Base-by-base conservation (phyloP, 2,888 invertebrate genomes). In the Clanis bilineata region DNA sequence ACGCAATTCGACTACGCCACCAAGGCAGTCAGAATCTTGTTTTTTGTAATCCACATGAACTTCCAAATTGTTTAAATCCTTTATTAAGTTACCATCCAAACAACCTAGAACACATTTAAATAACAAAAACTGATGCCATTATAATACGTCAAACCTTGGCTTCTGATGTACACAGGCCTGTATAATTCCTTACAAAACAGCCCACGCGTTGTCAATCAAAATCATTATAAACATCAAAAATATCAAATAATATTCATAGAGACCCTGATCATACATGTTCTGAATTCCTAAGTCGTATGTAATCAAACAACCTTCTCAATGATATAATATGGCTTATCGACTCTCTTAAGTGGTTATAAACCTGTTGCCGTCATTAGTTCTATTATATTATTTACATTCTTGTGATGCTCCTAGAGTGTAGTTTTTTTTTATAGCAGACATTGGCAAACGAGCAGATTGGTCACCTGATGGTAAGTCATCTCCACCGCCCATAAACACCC, bases 151-250 rank as follows among this genome's bases (percentile, higher is more conserved):
- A 15, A 47, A 47, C 28, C 47, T 47, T 47, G 47, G 28, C 47
- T 47, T 15, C 47, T 47, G 47, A 15, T n/a, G 15, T 47, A 28
- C 47, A 47, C 47, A 15, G 28, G 25, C n/a, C 39, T n/a, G 10
- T 36, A n/a, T n/a, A 47, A n/a, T 47, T 23, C 47, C 25, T 15
- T 23, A 25, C 15, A 28, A 15, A 23, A 47, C 39, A 25, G 47
- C 47, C 47, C 28, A 47, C 47, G 15, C 15, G 2, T n/a, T 47
- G 47, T 47, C 47, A 47, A 47, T 47, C 45, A 45, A 45, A n/a
- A 39, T 39, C n/a, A 39, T n/a, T 15, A 5, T 28, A 15, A 12
- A 23, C 44, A 23, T 45, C 12, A 12, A 22, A 47, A 6, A 47
- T 18, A 15, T 28, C 15, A 47, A 28, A 5, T 9, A 25, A 25